Conservation (phyloP, 1,140 invertebrate genomes). For the Drosophila nebulosa region DNA sequence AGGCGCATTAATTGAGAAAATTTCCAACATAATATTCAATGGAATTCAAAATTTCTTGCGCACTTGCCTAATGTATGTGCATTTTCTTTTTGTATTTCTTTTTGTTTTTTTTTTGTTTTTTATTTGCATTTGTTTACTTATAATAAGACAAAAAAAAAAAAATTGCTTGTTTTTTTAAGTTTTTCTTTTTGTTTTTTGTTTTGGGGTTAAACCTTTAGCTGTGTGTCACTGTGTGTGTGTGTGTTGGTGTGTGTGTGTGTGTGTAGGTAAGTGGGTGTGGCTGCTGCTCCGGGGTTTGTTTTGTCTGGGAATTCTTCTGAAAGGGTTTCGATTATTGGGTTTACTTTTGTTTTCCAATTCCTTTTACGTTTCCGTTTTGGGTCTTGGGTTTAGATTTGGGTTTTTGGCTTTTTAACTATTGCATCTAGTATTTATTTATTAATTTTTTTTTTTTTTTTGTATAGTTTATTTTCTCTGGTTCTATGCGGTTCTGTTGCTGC, state of each 20-base stretch:
- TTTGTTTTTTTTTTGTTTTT: slow-evolving; percentile 13
- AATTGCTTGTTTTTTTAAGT: slow-evolving; percentile 29
- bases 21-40: no score
- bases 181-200: background rate
- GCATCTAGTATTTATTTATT: background rate
- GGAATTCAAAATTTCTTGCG: background rate
- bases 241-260: slow-evolving; percentile 6
- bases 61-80: background rate
- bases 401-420: background rate
- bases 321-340: background rate
- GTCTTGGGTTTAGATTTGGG: background rate
- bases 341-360: background rate
- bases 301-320: background rate
- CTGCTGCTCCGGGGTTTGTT: background rate
- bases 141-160: slow-evolving; percentile 66
- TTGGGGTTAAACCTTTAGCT: background rate
- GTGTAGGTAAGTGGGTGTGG: slow-evolving; percentile 8
- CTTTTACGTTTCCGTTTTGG: background rate
- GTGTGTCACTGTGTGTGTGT: background rate
- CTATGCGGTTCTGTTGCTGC: no score
- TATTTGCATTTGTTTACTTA: slow-evolving; percentile 68
- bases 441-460: background rate
- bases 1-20: no score
- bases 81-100: background rate
- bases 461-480: slow-evolving; percentile 20